A percentile compares a stretch with the other conserved stretches of the same genome.
Evolutionary conservation across 2,113 vertebrate genomes (phyloP).

Genomic region (Dryoscopus gambensis): DNA sequence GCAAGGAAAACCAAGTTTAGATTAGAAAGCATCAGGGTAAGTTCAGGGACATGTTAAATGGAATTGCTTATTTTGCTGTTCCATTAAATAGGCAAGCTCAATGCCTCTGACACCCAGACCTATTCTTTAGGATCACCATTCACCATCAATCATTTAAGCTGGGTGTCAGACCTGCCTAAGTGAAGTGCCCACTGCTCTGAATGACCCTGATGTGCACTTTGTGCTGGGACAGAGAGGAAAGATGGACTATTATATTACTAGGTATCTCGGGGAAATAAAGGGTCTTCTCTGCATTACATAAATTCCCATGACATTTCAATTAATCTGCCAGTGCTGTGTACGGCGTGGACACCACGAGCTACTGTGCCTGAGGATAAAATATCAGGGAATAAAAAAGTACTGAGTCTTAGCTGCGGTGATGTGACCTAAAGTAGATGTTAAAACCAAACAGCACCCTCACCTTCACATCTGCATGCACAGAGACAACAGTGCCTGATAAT

Average conservation of each 20-base stretch:
- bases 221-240: neutral
- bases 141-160: slow-evolving; percentile 47
- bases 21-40: slow-evolving; percentile 29
- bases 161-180: slow-evolving; percentile 30
- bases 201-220: neutral
- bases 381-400: neutral
- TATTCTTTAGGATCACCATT: slow-evolving; percentile 21
- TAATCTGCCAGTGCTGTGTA: neutral
- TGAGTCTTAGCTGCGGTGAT: neutral
- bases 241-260: slow-evolving; percentile 16
- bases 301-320: slow-evolving; percentile 20
- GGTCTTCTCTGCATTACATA: neutral
- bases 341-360: neutral
- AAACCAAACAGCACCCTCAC: neutral
- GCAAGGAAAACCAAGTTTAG: slow-evolving; percentile 20
- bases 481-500: neutral
- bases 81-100: slow-evolving; percentile 54
- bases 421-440: neutral
- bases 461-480: neutral
- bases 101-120: neutral
- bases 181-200: neutral
- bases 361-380: neutral
- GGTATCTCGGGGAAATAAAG: neutral
- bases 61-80: slow-evolving; percentile 66
- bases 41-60: slow-evolving; percentile 43